Evolutionary conservation across 2,888 invertebrate species (phyloP).

Genomic region (Drosophila falleni): DNA sequence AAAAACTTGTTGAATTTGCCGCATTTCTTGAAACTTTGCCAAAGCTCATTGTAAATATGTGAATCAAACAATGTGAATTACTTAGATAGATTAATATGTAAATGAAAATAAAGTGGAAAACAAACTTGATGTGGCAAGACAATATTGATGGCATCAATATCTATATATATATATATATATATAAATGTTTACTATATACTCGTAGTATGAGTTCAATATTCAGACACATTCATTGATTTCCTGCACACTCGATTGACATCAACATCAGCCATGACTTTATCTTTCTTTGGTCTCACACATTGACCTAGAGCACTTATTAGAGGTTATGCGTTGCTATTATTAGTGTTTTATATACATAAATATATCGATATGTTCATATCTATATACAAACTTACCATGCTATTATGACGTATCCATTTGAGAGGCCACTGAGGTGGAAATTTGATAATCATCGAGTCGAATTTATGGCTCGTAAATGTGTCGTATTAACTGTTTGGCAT

Average conservation of each 20-base stretch:
- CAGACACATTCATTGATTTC: constrained; percentile 20
- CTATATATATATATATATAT: background rate
- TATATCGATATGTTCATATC: constrained; percentile 17
- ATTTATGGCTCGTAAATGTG: constrained; percentile 52
- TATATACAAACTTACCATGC: constrained; percentile 11
- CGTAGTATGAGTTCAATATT: constrained; percentile 23
- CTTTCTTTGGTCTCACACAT: constrained; percentile 35
- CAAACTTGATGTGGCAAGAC: background rate
- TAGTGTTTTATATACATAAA: constrained; percentile 45
- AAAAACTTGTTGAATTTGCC: constrained; percentile 21
- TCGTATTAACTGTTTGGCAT: constrained; percentile 10
- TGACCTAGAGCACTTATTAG: constrained; percentile 73
- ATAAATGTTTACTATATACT: background rate
- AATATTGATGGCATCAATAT: background rate
- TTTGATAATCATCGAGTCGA: constrained; percentile 41
- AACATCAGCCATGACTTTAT: constrained; percentile 61
- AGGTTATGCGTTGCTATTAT: constrained; percentile 66
- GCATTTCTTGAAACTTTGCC: constrained; percentile 74
- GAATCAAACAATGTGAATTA: constrained; percentile 21
- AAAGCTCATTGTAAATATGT: constrained; percentile 78
- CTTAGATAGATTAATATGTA: constrained; percentile 3
- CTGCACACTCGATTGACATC: constrained; percentile 55
- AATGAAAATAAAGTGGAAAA: constrained; percentile 11
- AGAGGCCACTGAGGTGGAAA: constrained; percentile 39
- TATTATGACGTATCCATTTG: constrained; percentile 36